Base-by-base conservation (phyloP, 1,140 invertebrate genomes). In the Camponotus pennsylvanicus region DNA sequence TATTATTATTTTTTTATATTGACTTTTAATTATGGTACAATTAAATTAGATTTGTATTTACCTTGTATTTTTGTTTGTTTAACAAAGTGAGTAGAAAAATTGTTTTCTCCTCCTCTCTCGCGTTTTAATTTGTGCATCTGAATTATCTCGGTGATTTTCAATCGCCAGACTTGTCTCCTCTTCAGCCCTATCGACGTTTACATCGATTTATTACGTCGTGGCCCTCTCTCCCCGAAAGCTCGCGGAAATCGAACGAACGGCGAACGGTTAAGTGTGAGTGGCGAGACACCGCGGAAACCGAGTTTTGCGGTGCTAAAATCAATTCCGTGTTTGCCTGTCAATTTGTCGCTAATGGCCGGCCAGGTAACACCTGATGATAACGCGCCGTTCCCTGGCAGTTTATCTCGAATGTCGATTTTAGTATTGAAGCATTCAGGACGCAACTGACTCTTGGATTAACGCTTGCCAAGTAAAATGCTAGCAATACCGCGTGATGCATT, bases 251-350 rank as follows among this genome's bases (percentile, higher is more conserved):
- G 57, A 90, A 90, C 88, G 84, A 67, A 89, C 87, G 82, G 49
- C 89, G 64, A 89, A 88, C 88, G 86, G 88, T 88, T 88, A 91
- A 91, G 86, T 91, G 90, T 90, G 88, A 86, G 82, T 85, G 88
- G 87, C 85, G 85, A 86, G 88, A 90, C 90, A 91, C 88, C 85
- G 85, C 88, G 88, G 91, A 90, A 91, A 91, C 86, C 91, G 89
- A 92, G 89, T 90, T 92, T 92, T 91, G 86, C 89, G 88, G 89
- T 87, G 88, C 87, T 92, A 92, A 92, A 92, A 92, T 92, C 89
- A 92, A 89, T 92, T 91, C 87, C 87, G 87, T 92, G 91, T 92
- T 92, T 89, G 89, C 87, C 88, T 91, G 91, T 92, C 90, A 92
- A 93, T 92, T 92, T 92, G 90, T 87, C 88, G 86, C 86, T 90